These are phyloP conservation scores for Oreortyx pictus DNA, from an alignment of 2,797 vertebrate species.

Conservation along the genomic window DNA sequence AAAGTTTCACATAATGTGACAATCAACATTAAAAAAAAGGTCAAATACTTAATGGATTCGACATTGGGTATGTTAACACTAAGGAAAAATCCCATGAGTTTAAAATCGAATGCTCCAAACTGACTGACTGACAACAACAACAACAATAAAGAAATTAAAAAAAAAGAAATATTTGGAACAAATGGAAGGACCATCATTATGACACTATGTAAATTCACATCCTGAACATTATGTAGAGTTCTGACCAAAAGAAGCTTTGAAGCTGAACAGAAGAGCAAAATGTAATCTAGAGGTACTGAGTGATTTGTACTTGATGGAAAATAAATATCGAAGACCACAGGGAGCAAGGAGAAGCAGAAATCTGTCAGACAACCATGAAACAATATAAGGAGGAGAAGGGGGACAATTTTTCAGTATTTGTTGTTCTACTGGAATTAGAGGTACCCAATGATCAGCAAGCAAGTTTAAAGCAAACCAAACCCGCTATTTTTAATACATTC, in stretches of 20 bases:
- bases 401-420: not conserved
- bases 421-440: not conserved
- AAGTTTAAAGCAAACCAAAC: not conserved
- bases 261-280: not conserved
- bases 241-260: not conserved
- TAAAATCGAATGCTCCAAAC: not conserved
- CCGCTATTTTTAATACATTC: not conserved
- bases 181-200: not conserved
- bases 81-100: not conserved
- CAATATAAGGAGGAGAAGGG: not conserved
- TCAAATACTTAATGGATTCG: not conserved
- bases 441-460: not conserved
- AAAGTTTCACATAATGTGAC: not conserved
- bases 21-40: not conserved
- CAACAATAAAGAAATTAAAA: not conserved
- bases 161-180: not conserved
- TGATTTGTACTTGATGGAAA: not conserved
- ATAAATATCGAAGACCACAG: not conserved
- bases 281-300: not conserved
- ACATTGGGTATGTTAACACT: not conserved
- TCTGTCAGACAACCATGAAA: not conserved
- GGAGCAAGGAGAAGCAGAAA: not conserved
- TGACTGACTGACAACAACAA: not conserved
- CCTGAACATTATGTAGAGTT: not conserved
- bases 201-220: not conserved